phyloP scores from a whole-genome alignment of 2,113 vertebrate species.

The Centropristis striata region DNA sequence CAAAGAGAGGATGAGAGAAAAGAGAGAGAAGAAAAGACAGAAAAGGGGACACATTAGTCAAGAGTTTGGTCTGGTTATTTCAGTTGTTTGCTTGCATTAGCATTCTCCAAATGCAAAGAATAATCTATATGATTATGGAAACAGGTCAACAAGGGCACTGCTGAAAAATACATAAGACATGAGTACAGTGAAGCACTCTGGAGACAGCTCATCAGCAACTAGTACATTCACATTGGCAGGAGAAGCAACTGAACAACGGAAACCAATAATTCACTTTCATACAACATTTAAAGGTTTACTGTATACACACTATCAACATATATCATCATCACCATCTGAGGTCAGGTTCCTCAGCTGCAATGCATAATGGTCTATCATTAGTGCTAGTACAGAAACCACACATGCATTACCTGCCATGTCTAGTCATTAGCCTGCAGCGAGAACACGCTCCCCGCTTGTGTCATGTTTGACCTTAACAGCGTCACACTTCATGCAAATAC shows the following conservation, averaged over 20 bases:
- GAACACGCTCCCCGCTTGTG: not conserved
- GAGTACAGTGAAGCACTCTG: not conserved
- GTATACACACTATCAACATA: not conserved
- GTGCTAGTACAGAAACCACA: not conserved
- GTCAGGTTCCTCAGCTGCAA: not conserved
- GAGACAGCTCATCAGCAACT: not conserved
- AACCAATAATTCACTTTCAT: constrained; percentile 19
- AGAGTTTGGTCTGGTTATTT: not conserved
- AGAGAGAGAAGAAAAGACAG: not conserved
- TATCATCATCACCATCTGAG: constrained; percentile 16
- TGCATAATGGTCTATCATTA: not conserved
- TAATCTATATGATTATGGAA: not conserved
- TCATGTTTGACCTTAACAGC: constrained; percentile 27
- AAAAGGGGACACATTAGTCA: constrained; percentile 44
- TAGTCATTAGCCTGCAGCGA: not conserved
- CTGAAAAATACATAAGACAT: constrained; percentile 34
- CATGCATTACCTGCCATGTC: not conserved
- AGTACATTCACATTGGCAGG: not conserved
- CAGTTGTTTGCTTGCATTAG: not conserved
- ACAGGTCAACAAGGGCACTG: constrained; percentile 1
- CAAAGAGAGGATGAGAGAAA: not conserved
- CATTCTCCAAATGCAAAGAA: not conserved
- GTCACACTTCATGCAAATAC: constrained; percentile 2
- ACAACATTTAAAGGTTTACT: not conserved
- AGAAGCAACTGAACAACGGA: not conserved